Evolutionary conservation across 2,797 vertebrate species (phyloP).

Genomic region (Sebastes elongatus): DNA sequence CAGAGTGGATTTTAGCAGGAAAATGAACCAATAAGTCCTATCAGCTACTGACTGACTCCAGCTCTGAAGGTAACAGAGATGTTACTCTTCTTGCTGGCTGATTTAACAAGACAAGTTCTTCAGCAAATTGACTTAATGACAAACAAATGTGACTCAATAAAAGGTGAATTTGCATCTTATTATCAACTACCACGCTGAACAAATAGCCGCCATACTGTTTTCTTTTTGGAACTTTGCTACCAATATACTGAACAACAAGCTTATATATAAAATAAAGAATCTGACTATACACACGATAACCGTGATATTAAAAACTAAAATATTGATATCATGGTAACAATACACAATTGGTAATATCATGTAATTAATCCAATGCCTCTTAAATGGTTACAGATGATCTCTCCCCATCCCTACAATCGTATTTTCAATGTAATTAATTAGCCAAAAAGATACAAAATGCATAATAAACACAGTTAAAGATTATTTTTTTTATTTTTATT

Average conservation of each 20-base stretch:
- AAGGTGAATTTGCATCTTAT: neutral
- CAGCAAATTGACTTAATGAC: neutral
- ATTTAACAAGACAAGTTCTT: neutral
- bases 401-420: too few relatives aligned
- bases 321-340: too few relatives aligned
- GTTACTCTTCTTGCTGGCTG: neutral
- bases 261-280: neutral
- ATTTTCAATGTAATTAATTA: too few relatives aligned
- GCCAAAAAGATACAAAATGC: too few relatives aligned
- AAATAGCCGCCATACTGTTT: neutral
- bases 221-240: neutral
- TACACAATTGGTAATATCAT: too few relatives aligned
- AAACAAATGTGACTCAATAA: neutral
- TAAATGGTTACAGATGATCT: too few relatives aligned
- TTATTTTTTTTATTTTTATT: fast-evolving
- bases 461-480: too few relatives aligned
- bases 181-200: neutral
- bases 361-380: too few relatives aligned
- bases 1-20: neutral
- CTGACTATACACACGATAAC: neutral
- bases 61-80: neutral
- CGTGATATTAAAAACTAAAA: too few relatives aligned
- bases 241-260: neutral
- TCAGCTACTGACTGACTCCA: neutral
- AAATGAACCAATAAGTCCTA: neutral